These are phyloP conservation scores for Diplodus sargus DNA, from an alignment of 2,797 vertebrate genomes.

Conservation along the genomic window DNA sequence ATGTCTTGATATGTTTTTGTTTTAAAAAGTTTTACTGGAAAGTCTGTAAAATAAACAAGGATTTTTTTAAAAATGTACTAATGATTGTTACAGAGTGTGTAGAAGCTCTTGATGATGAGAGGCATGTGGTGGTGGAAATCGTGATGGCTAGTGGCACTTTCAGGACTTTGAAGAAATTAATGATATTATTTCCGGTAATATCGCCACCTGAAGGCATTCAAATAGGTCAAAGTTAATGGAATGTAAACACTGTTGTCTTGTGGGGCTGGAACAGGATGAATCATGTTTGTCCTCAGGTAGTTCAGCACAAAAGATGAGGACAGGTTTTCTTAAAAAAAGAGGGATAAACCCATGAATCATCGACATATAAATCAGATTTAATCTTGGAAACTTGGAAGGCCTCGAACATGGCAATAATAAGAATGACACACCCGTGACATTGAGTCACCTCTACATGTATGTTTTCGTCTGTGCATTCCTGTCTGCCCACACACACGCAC, in stretches of 20 bases:
- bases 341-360: not conserved
- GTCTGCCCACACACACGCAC: slow-evolving; percentile 5
- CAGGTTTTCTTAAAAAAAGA: too few species aligned
- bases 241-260: not conserved
- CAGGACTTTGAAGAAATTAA: slow-evolving; percentile 2
- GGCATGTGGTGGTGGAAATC: not conserved
- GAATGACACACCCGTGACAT: slow-evolving; percentile 55
- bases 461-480: slow-evolving; percentile 40
- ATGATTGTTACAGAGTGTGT: too few species aligned
- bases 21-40: too few species aligned
- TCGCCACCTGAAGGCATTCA: not conserved
- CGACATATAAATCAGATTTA: not conserved
- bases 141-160: not conserved
- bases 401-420: not conserved
- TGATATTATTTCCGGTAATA: not conserved
- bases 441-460: slow-evolving; percentile 59
- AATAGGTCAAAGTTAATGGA: not conserved
- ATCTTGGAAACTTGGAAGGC: too few species aligned
- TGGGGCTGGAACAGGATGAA: not conserved
- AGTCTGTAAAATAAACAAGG: too few species aligned
- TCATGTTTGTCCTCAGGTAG: not conserved
- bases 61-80: too few species aligned
- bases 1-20: too few species aligned
- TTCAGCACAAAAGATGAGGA: not conserved
- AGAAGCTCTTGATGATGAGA: not conserved